Conservation (phyloP, 2,797 vertebrate genomes). For the Macropodus opercularis region DNA sequence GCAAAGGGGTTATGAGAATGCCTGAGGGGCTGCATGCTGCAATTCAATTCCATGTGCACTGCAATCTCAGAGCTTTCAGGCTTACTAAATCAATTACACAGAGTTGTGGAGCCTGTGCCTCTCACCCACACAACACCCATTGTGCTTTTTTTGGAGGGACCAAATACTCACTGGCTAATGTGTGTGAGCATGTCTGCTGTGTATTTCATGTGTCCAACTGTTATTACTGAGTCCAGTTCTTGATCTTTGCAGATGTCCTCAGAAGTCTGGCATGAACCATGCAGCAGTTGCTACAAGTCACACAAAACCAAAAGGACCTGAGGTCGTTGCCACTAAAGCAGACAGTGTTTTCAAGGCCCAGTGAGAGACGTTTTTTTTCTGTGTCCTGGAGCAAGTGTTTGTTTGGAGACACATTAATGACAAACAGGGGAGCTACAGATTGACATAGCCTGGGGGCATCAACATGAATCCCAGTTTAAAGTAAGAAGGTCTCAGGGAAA, state of each 20-base stretch:
- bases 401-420: constrained; percentile 67
- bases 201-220: constrained; percentile 27
- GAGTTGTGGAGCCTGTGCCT: constrained; percentile 63
- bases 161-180: constrained; percentile 41
- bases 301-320: constrained; percentile 23
- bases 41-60: constrained; percentile 67
- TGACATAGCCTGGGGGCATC: constrained; percentile 40
- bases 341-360: constrained; percentile 44
- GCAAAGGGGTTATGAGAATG: constrained; percentile 71
- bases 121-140: constrained; percentile 50
- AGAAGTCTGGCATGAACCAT: constrained; percentile 31
- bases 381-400: constrained; percentile 57
- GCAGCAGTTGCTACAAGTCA: constrained; percentile 29
- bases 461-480: constrained; percentile 37
- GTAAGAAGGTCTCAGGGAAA: constrained; percentile 42
- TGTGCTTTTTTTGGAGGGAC: constrained; percentile 38
- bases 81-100: constrained; percentile 82
- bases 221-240: constrained; percentile 12
- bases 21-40: constrained; percentile 60
- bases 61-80: constrained; percentile 74
- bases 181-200: constrained; percentile 27
- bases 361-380: constrained; percentile 38
- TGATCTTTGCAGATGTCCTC: constrained; percentile 20
- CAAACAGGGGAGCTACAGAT: constrained; percentile 56
- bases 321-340: constrained; percentile 34